These are phyloP conservation scores for Pygocentrus nattereri DNA, from an alignment of 2,797 vertebrate species.

Conservation along the genomic window DNA sequence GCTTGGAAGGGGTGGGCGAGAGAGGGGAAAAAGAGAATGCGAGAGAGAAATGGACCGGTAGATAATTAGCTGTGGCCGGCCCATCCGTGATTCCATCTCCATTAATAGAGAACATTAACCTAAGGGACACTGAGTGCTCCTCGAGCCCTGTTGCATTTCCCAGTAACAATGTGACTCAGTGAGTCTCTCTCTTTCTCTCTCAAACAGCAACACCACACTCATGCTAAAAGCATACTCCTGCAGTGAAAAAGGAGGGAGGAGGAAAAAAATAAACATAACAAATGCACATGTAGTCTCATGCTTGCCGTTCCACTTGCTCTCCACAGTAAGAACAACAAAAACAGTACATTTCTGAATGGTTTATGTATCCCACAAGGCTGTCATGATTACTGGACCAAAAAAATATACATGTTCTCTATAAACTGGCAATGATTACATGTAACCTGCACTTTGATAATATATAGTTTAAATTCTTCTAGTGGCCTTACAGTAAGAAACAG, in stretches of 20 bases:
- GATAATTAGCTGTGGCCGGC: constrained; percentile 82
- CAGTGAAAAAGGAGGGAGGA: constrained; percentile 18
- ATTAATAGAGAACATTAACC: constrained; percentile 88
- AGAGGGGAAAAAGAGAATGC: constrained; percentile 62
- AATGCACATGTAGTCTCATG: constrained; percentile 39
- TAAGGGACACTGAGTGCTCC: constrained; percentile 82
- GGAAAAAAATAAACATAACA: constrained; percentile 27
- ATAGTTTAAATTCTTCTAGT: too few relatives aligned
- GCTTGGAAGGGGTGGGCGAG: constrained; percentile 46
- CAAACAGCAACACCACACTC: constrained; percentile 70
- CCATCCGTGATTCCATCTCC: constrained; percentile 76
- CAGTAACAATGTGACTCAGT: constrained; percentile 80
- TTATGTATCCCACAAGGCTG: background rate
- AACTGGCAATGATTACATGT: too few relatives aligned
- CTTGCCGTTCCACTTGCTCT: constrained; percentile 31
- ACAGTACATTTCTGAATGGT: constrained; percentile 7
- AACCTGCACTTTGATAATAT: too few relatives aligned
- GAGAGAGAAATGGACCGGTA: constrained; percentile 79
- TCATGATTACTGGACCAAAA: background rate
- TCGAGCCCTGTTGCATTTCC: constrained; percentile 77
- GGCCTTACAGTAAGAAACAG: too few relatives aligned
- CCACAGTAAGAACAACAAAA: background rate
- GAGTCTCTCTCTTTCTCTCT: constrained; percentile 51
- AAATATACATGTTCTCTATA: background rate
- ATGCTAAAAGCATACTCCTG: constrained; percentile 59